Conservation (phyloP, 2,888 invertebrate species). For the Troides oblongomaculatus region DNA sequence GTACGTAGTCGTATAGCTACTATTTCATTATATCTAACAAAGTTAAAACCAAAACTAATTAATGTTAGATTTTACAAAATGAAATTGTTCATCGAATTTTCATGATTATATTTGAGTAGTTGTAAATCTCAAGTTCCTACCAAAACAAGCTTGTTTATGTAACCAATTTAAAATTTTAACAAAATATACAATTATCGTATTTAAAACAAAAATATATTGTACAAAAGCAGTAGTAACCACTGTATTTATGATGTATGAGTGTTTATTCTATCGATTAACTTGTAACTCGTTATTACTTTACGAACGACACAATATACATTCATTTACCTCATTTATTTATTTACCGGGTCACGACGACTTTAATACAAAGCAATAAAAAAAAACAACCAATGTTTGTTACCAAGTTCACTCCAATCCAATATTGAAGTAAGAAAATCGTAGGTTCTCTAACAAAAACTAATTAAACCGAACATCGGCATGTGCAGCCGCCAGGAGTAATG, state of each 20-base stretch:
- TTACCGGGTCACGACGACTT: neutral
- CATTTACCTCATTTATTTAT: neutral
- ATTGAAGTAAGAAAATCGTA: constrained; percentile 47
- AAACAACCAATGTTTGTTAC: constrained; percentile 4
- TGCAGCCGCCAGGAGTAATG: constrained; percentile 62
- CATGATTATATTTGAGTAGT: too few species aligned
- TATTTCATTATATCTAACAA: too few species aligned
- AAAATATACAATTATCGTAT: too few species aligned
- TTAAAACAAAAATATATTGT: neutral
- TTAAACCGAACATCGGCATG: constrained; percentile 70
- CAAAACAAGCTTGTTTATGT: too few species aligned
- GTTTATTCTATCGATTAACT: neutral
- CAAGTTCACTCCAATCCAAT: constrained; percentile 45
- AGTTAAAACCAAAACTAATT: too few species aligned
- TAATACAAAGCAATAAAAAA: neutral
- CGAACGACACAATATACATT: neutral
- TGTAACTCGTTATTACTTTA: neutral
- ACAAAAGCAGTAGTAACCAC: neutral
- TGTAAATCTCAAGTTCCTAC: too few species aligned
- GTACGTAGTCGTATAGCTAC: too few species aligned
- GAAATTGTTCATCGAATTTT: too few species aligned
- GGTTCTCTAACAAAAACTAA: constrained; percentile 66
- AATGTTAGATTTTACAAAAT: too few species aligned
- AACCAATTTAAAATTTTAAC: too few species aligned
- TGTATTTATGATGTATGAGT: neutral